Percentiles rank a stretch among this genome's conserved stretches.
These are phyloP conservation scores for Sarcoramphus papa DNA, from an alignment of 2,797 vertebrate species.

Conservation along the genomic window DNA sequence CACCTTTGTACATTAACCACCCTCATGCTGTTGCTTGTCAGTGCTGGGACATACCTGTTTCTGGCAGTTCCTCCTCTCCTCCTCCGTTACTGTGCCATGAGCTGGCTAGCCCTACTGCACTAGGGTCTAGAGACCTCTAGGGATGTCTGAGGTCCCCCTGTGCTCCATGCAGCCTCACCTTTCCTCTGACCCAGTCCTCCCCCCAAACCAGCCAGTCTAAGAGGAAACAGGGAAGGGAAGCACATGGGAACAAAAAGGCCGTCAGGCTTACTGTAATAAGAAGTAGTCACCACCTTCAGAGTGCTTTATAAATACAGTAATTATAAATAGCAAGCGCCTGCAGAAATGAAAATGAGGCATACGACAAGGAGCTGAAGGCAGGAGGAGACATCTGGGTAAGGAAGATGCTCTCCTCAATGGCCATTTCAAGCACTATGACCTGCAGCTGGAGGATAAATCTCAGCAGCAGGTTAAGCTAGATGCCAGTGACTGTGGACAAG, in stretches of 20 bases:
- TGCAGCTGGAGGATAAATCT: background rate
- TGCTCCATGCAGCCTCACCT: background rate
- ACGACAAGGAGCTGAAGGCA: background rate
- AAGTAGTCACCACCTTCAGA: background rate
- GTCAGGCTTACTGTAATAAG: background rate
- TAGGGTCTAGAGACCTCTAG: background rate
- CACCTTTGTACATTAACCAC: background rate
- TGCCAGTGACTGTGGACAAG: background rate
- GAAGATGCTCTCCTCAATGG: background rate
- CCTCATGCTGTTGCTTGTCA: background rate
- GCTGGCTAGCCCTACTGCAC: background rate
- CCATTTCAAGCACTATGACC: background rate
- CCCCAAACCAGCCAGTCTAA: background rate
- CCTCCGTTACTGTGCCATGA: accelerated
- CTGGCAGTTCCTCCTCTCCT: background rate
- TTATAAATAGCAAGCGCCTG: background rate
- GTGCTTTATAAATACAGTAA: background rate
- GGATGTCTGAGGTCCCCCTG: background rate
- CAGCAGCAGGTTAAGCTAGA: background rate
- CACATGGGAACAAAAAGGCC: background rate
- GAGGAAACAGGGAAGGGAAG: background rate
- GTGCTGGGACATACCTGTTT: background rate
- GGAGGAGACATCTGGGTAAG: background rate
- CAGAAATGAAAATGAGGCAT: background rate
- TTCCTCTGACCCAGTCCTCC: background rate